Conservation (phyloP, 2,888 invertebrate species). For the Oxycera nigricornis region DNA sequence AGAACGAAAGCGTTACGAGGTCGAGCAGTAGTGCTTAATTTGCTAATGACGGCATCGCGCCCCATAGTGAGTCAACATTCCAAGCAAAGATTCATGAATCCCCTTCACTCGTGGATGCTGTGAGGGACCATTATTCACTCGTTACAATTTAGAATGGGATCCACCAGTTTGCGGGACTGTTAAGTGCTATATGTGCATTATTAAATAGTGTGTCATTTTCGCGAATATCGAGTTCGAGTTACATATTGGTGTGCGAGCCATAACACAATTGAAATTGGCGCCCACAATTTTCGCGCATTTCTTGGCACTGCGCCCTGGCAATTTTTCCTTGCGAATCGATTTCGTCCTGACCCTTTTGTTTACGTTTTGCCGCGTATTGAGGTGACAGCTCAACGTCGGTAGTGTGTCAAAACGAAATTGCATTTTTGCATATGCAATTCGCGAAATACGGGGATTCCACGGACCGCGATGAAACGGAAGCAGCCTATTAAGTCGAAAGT, state of each 20-base stretch:
- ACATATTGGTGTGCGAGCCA: not conserved
- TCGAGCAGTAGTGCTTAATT: not conserved
- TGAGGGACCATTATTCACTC: not conserved
- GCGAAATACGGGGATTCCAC: not conserved
- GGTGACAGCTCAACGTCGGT: not conserved
- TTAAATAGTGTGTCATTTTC: not conserved
- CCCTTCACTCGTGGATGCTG: not conserved
- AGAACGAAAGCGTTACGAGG: not conserved
- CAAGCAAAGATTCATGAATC: not conserved
- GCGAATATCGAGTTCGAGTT: not conserved
- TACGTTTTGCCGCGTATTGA: conserved; percentile 20
- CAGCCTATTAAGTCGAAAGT: not conserved
- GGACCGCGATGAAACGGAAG: conserved; percentile 10
- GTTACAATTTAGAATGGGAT: not conserved
- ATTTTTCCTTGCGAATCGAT: conserved; percentile 26
- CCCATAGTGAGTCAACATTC: not conserved
- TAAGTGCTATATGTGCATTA: not conserved
- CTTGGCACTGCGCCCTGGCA: not conserved
- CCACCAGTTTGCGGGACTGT: not conserved
- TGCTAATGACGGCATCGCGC: not conserved
- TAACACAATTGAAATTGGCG: not conserved
- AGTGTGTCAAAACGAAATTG: conserved; percentile 4
- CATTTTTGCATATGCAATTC: conserved; percentile 18
- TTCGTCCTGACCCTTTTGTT: conserved; percentile 21
- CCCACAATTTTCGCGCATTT: conserved; percentile 2